Percentiles rank a stretch among this genome's conserved stretches.
These are phyloP conservation scores for Mycteria americana DNA, from an alignment of 2,797 vertebrate genomes.

Conservation along the genomic window DNA sequence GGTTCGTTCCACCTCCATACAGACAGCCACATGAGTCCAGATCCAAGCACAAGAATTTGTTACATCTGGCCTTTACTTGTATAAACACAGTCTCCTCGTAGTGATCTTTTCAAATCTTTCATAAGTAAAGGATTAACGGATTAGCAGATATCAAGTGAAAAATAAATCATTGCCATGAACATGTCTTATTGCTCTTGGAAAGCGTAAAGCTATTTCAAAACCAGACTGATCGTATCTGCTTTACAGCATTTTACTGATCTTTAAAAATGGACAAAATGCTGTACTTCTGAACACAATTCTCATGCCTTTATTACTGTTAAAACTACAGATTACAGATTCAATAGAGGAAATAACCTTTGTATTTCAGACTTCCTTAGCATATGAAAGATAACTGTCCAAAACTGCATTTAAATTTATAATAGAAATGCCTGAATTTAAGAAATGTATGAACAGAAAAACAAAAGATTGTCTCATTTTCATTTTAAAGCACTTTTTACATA, in stretches of 20 bases:
- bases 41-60: not conserved
- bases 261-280: not conserved
- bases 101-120: not conserved
- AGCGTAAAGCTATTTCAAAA: not conserved
- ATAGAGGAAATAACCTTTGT: not conserved
- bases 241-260: not conserved
- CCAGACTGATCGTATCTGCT: not conserved
- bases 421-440: not conserved
- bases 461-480: not conserved
- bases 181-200: not conserved
- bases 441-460: not conserved
- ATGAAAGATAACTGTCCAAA: not conserved
- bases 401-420: not conserved
- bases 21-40: not conserved
- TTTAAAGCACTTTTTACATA: not conserved
- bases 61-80: not conserved
- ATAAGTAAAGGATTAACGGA: not conserved
- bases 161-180: not conserved
- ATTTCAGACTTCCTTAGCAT: not conserved
- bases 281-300: not conserved
- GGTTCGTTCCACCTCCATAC: accelerated
- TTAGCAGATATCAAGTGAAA: constrained; percentile 9
- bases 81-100: not conserved
- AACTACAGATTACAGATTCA: not conserved
- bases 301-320: not conserved